phyloP scores from a whole-genome alignment of 2,888 invertebrate genomes.

The Venusia cambrica region DNA sequence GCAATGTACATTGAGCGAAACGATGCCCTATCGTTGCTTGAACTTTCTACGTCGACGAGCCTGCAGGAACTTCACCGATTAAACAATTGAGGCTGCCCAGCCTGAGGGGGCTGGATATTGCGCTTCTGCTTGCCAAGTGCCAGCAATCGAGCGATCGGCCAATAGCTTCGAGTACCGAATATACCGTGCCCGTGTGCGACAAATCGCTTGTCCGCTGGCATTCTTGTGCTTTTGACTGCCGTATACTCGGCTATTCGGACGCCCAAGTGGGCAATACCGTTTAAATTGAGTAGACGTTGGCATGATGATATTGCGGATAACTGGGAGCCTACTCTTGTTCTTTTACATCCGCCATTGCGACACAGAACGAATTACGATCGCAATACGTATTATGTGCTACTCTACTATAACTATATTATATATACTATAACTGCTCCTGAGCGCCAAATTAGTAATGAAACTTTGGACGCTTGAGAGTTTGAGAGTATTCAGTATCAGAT shows the following conservation, averaged over 20 bases:
- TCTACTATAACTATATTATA: no score
- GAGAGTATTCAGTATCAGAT: no score
- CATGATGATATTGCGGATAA: slow-evolving; percentile 14
- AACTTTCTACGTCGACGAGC: slow-evolving; percentile 59
- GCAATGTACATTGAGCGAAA: slow-evolving; percentile 54
- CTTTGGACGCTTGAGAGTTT: no score
- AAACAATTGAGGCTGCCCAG: slow-evolving; percentile 54
- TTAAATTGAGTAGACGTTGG: slow-evolving; percentile 18
- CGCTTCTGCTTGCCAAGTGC: slow-evolving; percentile 31
- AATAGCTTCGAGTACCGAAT: slow-evolving; percentile 22
- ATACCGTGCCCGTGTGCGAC: slow-evolving; percentile 20
- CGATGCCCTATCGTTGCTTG: slow-evolving; percentile 55
- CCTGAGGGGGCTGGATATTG: slow-evolving; percentile 48
- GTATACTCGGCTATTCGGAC: slow-evolving; percentile 17
- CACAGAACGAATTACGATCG: no score
- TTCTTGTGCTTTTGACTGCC: slow-evolving; percentile 22
- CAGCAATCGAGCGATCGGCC: slow-evolving; percentile 13
- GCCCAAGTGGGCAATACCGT: slow-evolving; percentile 16
- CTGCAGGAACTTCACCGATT: slow-evolving; percentile 64
- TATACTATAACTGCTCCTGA: slow-evolving; percentile 7
- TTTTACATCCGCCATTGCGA: no score
- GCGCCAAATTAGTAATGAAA: slow-evolving; percentile 7
- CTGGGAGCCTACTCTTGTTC: no score
- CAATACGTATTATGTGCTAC: no score
- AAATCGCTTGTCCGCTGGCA: slow-evolving; percentile 20